A percentile compares a stretch with the other conserved stretches of the same genome.
phyloP scores from a whole-genome alignment of 2,113 vertebrate species.

The Columba janthina region DNA sequence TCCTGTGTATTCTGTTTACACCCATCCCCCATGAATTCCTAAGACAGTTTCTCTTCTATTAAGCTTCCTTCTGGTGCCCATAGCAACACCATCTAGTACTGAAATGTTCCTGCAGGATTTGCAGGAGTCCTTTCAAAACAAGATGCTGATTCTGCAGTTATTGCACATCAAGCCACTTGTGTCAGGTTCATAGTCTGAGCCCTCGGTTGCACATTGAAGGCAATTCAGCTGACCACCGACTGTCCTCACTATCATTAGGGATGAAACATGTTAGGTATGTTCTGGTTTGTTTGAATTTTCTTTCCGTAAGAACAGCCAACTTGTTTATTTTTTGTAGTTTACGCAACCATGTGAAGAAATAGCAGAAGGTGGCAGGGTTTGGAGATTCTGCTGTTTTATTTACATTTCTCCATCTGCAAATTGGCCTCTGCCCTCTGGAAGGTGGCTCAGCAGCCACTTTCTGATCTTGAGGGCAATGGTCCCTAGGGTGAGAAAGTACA shows the following conservation, averaged over 20 bases:
- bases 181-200: constrained; percentile 21
- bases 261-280: neutral
- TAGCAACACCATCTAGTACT: constrained; percentile 71
- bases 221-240: neutral
- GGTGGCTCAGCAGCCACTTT: neutral
- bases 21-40: constrained; percentile 58
- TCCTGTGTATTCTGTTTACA: constrained; percentile 31
- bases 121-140: constrained; percentile 63
- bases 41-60: constrained; percentile 38
- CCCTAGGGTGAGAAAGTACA: neutral
- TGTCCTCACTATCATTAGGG: neutral
- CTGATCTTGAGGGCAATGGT: neutral
- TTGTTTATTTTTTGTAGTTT: constrained; percentile 1
- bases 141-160: constrained; percentile 70
- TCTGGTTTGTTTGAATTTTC: neutral
- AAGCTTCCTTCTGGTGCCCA: constrained; percentile 68
- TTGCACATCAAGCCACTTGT: constrained; percentile 41
- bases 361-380: neutral
- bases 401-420: neutral
- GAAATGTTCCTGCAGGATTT: constrained; percentile 62
- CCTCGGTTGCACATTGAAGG: neutral
- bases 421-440: neutral
- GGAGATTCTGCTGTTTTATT: neutral
- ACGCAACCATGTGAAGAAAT: neutral
- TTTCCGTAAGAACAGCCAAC: neutral